Evolutionary conservation across 1,140 invertebrate species (phyloP).

Genomic region (Drosophila kepulauana): DNA sequence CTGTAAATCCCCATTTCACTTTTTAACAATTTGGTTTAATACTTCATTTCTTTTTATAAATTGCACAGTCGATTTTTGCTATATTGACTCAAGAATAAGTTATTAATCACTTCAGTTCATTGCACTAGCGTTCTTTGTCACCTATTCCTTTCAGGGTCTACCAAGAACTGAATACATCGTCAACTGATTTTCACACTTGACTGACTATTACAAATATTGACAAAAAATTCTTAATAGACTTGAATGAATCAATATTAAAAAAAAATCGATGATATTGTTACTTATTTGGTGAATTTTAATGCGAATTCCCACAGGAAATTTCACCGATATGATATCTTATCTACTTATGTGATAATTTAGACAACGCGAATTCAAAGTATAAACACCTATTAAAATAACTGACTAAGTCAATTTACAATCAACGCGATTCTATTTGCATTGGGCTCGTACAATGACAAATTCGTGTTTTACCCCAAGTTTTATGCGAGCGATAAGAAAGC

Average conservation of each 20-base stretch:
- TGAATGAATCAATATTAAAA: slow-evolving; percentile 5
- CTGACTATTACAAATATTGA: neutral
- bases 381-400: slow-evolving; percentile 12
- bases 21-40: no score
- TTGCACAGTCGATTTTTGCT: no score
- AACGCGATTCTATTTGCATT: neutral
- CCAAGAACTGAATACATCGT: neutral
- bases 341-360: neutral
- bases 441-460: neutral
- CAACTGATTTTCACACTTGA: neutral
- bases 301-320: slow-evolving; percentile 5
- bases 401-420: slow-evolving; percentile 7
- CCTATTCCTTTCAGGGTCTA: neutral
- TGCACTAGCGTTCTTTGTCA: neutral
- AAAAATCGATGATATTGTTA: neutral
- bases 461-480: neutral
- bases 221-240: neutral
- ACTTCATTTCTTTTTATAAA: no score
- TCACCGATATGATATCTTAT: slow-evolving; percentile 18
- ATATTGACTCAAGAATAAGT: no score
- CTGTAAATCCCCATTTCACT: no score
- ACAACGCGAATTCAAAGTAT: neutral
- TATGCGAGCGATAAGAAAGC: neutral
- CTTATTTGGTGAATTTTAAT: slow-evolving; percentile 19
- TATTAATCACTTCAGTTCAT: no score